Evolutionary conservation across 92 coral and sea anemone species (phyloP), one percentile per base, ranked within the genome.

Genomic region (Zoanthus gigantus): DNA sequence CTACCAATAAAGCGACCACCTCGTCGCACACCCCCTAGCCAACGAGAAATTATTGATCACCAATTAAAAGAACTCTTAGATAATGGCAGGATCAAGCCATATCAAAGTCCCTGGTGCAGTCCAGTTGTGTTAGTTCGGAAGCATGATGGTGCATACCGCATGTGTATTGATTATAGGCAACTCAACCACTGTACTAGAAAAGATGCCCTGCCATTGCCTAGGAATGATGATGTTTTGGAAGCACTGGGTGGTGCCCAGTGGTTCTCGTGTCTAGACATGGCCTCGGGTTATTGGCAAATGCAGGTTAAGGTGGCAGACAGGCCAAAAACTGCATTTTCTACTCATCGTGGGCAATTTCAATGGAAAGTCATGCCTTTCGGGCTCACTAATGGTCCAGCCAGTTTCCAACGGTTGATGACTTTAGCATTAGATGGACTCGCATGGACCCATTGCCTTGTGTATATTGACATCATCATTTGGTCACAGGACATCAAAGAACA

Each of bases 401-500:
- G 89, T 45, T 86, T 86, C 37, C 77, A 57, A 23, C 17, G 76
- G 52, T 67, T 77, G 68, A 87, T 87, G 90, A 87, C 23, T 78
- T 34, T 87, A 82, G 90, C 86, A 17, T 57, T 86, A 11, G 32
- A 65, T 18, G 92, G 85, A 23, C 23, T 23, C 23, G 23, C 23
- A 23, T 23, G 23, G 23, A 23, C 23, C 23, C 23, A 23, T 23
- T 60, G 80, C 76, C 77, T 89, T 73, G 94, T 88, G 60, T 88
- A 92, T 76, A 53, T 92, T 31, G 94, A 92, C 65, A 91, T 87
- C 30, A 91, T 88, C 44, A 57, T 88, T 71, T 91, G 91, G 87
- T 71, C 89, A 32, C 37, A 16, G 0, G 47, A 79, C 30, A 57
- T 88, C 68, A 85, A 90, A 60, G 93, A 86, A 28, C 83, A 90